phyloP scores from a whole-genome alignment of 2,888 invertebrate species.

The Chrysotoxum bicinctum region DNA sequence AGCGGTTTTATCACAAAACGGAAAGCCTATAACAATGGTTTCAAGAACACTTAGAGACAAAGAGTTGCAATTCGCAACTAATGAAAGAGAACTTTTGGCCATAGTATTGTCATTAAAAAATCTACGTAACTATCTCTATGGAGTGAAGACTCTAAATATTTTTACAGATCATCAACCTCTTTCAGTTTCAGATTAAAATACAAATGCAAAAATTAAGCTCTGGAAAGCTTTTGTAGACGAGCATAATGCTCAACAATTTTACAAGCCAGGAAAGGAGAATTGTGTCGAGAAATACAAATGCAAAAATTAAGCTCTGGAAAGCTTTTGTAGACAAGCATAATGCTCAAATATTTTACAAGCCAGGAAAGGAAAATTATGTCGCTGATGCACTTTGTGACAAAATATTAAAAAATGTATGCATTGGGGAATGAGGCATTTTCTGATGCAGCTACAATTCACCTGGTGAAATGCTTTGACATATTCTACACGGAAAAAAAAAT shows the following conservation, averaged over 20 bases:
- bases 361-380: constrained; percentile 49
- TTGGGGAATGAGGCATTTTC: background rate
- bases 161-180: constrained; percentile 55
- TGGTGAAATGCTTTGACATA: too few relatives aligned
- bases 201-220: constrained; percentile 64
- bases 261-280: constrained; percentile 56
- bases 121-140: constrained; percentile 45
- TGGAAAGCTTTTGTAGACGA: constrained; percentile 65
- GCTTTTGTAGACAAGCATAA: constrained; percentile 64
- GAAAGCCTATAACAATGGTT: constrained; percentile 55
- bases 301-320: constrained; percentile 61
- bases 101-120: too few relatives aligned
- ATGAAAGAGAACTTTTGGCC: too few relatives aligned
- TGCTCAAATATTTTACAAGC: constrained; percentile 57
- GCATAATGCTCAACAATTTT: constrained; percentile 51
- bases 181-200: constrained; percentile 67
- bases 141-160: constrained; percentile 41
- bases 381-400: constrained; percentile 62
- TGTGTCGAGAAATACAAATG: constrained; percentile 65
- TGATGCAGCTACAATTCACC: constrained; percentile 24
- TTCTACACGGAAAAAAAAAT: too few relatives aligned
- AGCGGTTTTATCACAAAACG: constrained; percentile 57
- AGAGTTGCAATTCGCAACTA: constrained; percentile 4
- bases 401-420: constrained; percentile 20
- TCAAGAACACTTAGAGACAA: constrained; percentile 36